A percentile compares a stretch with the other conserved stretches of the same genome.
phyloP scores from a whole-genome alignment of 2,113 vertebrate genomes.

The Hypocryptadius cinnamomeus region DNA sequence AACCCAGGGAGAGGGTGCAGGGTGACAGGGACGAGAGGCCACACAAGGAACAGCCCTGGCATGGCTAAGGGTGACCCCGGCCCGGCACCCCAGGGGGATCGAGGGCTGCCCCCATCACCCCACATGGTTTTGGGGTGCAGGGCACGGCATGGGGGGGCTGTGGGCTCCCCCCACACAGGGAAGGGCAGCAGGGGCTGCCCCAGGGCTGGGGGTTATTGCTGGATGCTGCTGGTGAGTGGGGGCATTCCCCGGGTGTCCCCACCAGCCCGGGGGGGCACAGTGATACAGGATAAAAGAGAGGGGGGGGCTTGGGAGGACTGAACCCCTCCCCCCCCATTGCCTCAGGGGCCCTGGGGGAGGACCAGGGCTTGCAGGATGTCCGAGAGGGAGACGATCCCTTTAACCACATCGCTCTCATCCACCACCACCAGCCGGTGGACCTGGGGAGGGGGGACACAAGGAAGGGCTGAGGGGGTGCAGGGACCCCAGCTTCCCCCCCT shows the following conservation, averaged over 20 bases:
- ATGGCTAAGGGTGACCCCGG: not conserved
- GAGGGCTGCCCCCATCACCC: not conserved
- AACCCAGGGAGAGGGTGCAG: not conserved
- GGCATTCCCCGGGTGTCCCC: rapidly evolving
- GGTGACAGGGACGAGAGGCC: not conserved
- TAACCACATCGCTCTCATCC: slow-evolving; percentile 90
- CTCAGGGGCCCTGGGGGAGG: slow-evolving; percentile 75
- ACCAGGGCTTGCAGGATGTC: slow-evolving; percentile 94
- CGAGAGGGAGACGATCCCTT: slow-evolving; percentile 92
- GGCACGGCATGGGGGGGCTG: not conserved
- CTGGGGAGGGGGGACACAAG: slow-evolving; percentile 50
- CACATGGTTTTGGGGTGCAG: not conserved
- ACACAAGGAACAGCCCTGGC: not conserved
- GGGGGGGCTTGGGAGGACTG: not conserved
- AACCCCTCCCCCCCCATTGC: not conserved
- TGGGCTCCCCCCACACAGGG: not conserved
- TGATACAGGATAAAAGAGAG: too few species aligned
- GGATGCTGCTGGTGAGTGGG: not conserved
- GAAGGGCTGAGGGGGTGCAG: not conserved
- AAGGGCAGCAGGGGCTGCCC: not conserved
- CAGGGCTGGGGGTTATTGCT: slow-evolving; percentile 5
- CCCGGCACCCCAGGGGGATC: not conserved
- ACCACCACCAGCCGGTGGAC: slow-evolving; percentile 95
- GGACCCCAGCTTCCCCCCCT: not conserved
- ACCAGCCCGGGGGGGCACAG: not conserved